Base-by-base conservation (phyloP, 2,888 invertebrate genomes). In the Parapristionchus giblindavisi region DNA sequence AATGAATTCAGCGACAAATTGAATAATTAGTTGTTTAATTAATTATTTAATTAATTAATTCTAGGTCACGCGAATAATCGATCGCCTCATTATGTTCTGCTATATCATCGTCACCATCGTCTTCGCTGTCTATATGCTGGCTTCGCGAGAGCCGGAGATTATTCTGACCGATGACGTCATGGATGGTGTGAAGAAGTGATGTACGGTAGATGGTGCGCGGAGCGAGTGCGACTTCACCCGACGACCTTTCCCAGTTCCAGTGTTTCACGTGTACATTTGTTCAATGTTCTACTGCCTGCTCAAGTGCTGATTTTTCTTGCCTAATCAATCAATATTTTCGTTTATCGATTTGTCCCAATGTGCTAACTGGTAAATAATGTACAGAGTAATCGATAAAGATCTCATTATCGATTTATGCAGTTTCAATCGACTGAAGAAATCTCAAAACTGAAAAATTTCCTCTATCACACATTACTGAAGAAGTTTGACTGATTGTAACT, bases 101-200 rank as follows among this genome's bases (percentile, higher is more conserved):
- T 85, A 83, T 78, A 84, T 85, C 36, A 68, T 82, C 11, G 74
- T 83, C 34, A 85, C 85, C 14, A 78, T 85, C 43, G 71, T 77
- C 38, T 85, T 85, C 70, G 85, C 84, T 51, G 78, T 81, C 52
- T 78, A 78, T 70, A 85, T 85, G 85, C 75, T 85, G 43, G 83
- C 79, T 8, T 78, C 82, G 0, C 51, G 82, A 17, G 84, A 83
- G 52, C 80, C 80, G 5, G 83, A 84, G 61, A 81, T 85, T 38
- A 77, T 74, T 8, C 73, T 85, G 40, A 83, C 79, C 21, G 85
- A 85, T 56, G 75, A 79, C 32, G 76, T 84, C 34, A 85, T 85
- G 85, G 84, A 85, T 70, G 75, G 74, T 0, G 79, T 81, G 36
- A 82, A 82, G 51, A 73, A 73, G 61, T 73, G 56, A 56, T 14